phyloP scores from a whole-genome alignment of 2,797 vertebrate species.

The Salarias fasciatus region DNA sequence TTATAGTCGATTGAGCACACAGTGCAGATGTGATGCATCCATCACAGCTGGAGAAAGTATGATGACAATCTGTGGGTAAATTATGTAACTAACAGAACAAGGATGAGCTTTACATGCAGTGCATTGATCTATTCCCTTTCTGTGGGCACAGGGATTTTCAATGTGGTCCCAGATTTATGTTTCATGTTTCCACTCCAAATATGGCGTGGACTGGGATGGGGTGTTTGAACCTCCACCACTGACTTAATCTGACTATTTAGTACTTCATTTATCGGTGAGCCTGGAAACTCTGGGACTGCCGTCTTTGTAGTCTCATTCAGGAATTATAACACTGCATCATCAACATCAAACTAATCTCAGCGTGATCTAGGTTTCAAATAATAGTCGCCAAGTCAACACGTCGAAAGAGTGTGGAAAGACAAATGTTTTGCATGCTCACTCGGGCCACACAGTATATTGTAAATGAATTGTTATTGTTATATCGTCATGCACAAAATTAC shows the following conservation, averaged over 20 bases:
- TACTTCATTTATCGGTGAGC: background rate
- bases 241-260: too few species aligned
- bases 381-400: too few species aligned
- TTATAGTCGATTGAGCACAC: conserved; percentile 19
- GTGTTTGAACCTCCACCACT: background rate
- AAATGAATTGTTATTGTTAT: too few species aligned
- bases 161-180: conserved; percentile 29
- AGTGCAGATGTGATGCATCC: conserved; percentile 56
- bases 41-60: conserved; percentile 25
- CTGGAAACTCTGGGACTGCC: background rate
- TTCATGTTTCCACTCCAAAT: conserved; percentile 50
- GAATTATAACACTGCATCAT: background rate
- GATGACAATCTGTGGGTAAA: conserved; percentile 11
- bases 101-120: conserved; percentile 12
- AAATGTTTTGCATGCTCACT: too few species aligned
- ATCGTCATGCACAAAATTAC: too few species aligned
- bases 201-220: conserved; percentile 10
- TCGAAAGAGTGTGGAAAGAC: background rate
- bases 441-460: too few species aligned
- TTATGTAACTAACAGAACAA: conserved; percentile 22
- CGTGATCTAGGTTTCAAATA: too few species aligned
- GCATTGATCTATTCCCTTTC: conserved; percentile 6
- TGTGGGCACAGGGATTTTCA: conserved; percentile 2
- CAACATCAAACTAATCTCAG: too few species aligned
- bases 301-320: background rate